Percentiles rank a stretch among this genome's conserved stretches.
phyloP scores from a whole-genome alignment of 1,140 invertebrate genomes.

The Antheraea pernyi region DNA sequence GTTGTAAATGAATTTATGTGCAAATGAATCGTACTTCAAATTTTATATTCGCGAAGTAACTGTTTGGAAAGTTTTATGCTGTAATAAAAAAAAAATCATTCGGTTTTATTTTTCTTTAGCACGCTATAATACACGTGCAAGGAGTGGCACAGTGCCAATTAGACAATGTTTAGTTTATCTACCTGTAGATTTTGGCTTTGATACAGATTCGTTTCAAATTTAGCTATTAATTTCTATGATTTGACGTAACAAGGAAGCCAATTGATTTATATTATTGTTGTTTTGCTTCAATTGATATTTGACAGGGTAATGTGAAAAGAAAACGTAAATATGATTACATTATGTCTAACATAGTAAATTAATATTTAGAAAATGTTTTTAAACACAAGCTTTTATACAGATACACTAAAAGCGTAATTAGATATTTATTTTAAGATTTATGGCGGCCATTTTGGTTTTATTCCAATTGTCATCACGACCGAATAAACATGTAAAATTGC shows the following conservation, averaged over 20 bases:
- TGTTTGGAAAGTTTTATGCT: conserved; percentile 14
- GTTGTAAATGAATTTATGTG: conserved; percentile 16
- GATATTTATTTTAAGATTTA: too few relatives aligned
- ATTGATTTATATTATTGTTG: conserved; percentile 13
- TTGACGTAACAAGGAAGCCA: neutral
- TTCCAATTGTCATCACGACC: too few relatives aligned
- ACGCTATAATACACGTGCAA: conserved; percentile 31
- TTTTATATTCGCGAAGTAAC: conserved; percentile 20
- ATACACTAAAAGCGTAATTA: too few relatives aligned
- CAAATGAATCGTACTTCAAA: conserved; percentile 18
- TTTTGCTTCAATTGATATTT: neutral
- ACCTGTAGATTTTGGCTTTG: conserved; percentile 50
- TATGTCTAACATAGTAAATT: neutral
- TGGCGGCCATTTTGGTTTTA: too few relatives aligned
- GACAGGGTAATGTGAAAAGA: neutral
- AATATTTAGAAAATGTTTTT: too few relatives aligned
- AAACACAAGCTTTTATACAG: too few relatives aligned
- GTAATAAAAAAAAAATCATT: conserved; percentile 10
- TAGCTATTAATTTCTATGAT: conserved; percentile 37
- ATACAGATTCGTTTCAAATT: conserved; percentile 43
- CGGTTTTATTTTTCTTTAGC: conserved; percentile 31
- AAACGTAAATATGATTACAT: neutral
- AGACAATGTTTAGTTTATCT: conserved; percentile 42
- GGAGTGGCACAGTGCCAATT: conserved; percentile 45
- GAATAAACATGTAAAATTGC: too few relatives aligned